Conservation (phyloP, 2,888 invertebrate species). For the Eupithecia pulchellata region DNA sequence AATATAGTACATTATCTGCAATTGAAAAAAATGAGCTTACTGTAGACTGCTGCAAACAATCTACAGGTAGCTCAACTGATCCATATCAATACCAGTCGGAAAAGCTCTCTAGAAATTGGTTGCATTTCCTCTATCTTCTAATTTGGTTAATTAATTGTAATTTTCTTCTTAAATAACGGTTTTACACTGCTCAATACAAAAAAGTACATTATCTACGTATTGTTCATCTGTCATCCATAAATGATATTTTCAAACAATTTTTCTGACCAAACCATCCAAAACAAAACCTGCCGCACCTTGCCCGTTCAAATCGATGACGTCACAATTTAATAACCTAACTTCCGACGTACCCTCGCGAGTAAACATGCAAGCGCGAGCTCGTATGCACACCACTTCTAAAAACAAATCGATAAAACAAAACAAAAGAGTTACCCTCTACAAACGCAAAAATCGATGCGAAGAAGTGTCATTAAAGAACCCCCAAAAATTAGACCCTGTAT, state of each 20-base stretch:
- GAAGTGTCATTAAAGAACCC: constrained; percentile 85
- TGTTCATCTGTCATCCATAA: no score
- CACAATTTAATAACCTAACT: constrained; percentile 46
- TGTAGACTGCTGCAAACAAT: no score
- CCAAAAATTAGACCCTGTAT: constrained; percentile 80
- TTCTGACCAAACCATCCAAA: not conserved
- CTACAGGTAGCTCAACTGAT: no score
- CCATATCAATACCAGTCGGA: no score
- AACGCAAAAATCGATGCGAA: constrained; percentile 83
- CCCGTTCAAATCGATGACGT: constrained; percentile 41
- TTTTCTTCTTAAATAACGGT: no score
- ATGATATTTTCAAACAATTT: not conserved
- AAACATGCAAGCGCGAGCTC: constrained; percentile 56
- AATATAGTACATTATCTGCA: no score
- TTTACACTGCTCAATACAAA: no score
- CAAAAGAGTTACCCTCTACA: constrained; percentile 81
- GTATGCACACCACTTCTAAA: constrained; percentile 67
- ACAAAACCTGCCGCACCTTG: constrained; percentile 9
- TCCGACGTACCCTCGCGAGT: constrained; percentile 48
- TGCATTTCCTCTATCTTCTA: no score
- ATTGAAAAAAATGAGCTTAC: no score
- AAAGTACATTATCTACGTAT: no score
- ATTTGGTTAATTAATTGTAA: no score
- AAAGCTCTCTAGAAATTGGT: no score
- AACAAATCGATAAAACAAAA: constrained; percentile 77